phyloP scores from a whole-genome alignment of 2,797 vertebrate genomes.

The Chrosomus eos region DNA sequence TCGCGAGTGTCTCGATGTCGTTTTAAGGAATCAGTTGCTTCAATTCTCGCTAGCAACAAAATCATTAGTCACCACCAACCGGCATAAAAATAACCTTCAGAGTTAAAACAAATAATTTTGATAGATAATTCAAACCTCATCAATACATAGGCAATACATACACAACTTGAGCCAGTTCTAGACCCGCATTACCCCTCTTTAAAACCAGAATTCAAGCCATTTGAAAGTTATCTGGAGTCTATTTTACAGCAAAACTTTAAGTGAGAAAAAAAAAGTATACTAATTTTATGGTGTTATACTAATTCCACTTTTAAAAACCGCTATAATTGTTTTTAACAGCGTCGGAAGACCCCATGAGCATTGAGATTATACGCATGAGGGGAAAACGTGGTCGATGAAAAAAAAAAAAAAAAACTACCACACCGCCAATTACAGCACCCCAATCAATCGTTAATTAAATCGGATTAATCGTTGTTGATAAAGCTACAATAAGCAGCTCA shows the following conservation, averaged over 20 bases:
- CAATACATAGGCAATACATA: too few relatives aligned
- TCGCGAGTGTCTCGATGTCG: background rate
- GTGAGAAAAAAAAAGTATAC: background rate
- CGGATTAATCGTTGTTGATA: fast-evolving
- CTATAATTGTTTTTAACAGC: background rate
- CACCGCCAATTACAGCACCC: background rate
- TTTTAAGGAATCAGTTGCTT: too few relatives aligned
- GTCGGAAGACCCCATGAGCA: too few relatives aligned
- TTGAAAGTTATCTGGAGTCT: too few relatives aligned
- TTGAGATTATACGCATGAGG: background rate
- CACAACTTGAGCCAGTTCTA: background rate
- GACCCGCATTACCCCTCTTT: background rate
- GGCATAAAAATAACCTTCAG: background rate
- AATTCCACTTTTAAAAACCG: background rate
- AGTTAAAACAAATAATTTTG: too few relatives aligned
- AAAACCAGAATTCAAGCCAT: background rate
- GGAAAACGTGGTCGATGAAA: background rate
- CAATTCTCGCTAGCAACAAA: background rate
- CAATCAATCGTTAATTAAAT: background rate
- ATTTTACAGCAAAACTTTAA: too few relatives aligned
- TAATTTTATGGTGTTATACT: background rate
- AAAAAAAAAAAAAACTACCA: background rate
- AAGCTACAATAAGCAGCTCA: background rate
- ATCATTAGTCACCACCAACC: background rate
- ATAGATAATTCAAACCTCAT: too few relatives aligned